Evolutionary conservation across 1,140 invertebrate genomes (phyloP).

Genomic region (Theocolax elegans): DNA sequence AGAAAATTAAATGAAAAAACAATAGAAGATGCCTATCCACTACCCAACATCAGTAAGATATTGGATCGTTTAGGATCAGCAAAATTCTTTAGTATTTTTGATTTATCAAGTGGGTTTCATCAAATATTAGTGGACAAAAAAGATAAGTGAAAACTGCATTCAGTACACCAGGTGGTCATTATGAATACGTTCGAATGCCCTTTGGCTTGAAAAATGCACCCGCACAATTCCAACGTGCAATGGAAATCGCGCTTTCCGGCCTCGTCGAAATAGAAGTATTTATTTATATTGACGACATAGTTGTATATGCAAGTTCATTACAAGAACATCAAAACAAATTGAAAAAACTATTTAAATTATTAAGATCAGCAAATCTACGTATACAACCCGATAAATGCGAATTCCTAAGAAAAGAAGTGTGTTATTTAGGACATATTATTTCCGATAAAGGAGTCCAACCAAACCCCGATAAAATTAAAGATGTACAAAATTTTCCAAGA

Average conservation of each 20-base stretch:
- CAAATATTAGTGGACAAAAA: constrained; percentile 48
- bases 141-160: background rate
- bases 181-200: background rate
- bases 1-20: constrained; percentile 58
- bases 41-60: constrained; percentile 66
- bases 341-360: background rate
- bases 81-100: constrained; percentile 58
- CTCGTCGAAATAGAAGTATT: background rate
- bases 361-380: background rate
- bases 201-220: background rate
- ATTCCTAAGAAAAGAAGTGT: background rate
- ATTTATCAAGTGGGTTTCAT: constrained; percentile 67
- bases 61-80: constrained; percentile 53
- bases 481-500: background rate
- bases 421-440: background rate
- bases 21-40: constrained; percentile 66
- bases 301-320: background rate
- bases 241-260: background rate
- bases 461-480: background rate
- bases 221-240: background rate
- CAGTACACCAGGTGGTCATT: background rate
- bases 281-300: background rate
- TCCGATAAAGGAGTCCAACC: background rate
- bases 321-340: background rate
- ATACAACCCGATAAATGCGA: background rate